Evolutionary conservation across 2,797 vertebrate species (phyloP), one percentile per base, ranked within the genome.

Genomic region (Atherinosoma microstoma): DNA sequence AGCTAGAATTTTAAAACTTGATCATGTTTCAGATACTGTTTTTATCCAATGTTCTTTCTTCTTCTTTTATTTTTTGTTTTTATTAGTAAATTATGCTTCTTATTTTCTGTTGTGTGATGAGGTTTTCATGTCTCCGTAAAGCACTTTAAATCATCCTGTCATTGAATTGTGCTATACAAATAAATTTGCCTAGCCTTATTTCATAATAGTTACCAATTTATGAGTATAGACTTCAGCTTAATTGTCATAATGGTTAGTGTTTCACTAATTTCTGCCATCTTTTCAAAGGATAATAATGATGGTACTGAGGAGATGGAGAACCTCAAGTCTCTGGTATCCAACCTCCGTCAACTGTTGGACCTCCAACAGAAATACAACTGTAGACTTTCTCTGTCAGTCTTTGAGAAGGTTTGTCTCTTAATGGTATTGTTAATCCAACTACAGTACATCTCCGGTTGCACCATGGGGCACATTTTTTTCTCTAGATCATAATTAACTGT

Each of bases 361-460:
- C 93, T 99, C 10, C 93, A 97, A 59, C 92, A 77, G 62, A 99
- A 96, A 86, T 98, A 98, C 89, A 97, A 94, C 86, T 99, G 96
- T 90, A 95, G 66, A 35, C 92, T 99, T 78, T 89, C 96, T 2
- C 95, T 99, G 47, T 97, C 95, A 29, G 95, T 97, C 73, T 97
- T 97, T 89, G 98, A 99, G 87, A 98, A 98, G 96, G 98, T 93
- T 78, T 53, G 12, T 59, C 18, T 58, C 6, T 49, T 27, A 18
- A 27, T 32, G 6, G 6, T 38, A 34, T 38, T 49, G 8, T 35
- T 35, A 8, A 15, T 15, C 47, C 47, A 51, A 12, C 24, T 24
- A 27, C 24, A 27, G 24, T 27, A 27, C 49, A 56, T 29, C 10
- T 54, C 27, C 15, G 22, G 22, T 29, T 54, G 27, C 51, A 24